Conservation (phyloP, 2,797 vertebrate genomes). For the Florisuga fusca region DNA sequence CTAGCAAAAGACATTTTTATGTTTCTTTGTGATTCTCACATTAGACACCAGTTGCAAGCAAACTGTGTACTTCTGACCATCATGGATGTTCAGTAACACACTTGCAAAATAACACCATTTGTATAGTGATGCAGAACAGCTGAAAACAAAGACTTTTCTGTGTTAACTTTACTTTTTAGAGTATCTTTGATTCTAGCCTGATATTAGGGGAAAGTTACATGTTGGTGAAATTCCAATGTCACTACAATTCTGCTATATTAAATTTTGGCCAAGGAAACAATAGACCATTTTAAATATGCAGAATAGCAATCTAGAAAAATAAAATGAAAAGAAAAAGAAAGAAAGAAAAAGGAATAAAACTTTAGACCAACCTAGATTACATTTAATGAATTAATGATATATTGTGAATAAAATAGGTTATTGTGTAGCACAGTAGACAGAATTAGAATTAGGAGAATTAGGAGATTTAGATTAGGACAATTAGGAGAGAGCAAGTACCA, state of each 20-base stretch:
- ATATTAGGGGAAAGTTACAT: background rate
- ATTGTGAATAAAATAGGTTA: background rate
- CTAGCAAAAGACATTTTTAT: background rate
- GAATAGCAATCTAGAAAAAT: rapidly evolving
- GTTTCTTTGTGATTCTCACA: background rate
- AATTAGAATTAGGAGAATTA: no score
- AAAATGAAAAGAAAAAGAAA: no score
- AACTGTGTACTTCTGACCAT: background rate
- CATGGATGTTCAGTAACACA: background rate
- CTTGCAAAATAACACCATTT: background rate
- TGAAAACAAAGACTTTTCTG: background rate
- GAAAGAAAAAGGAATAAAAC: background rate
- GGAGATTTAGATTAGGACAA: no score
- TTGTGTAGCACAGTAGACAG: background rate
- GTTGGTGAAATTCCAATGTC: background rate
- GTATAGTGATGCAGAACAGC: background rate
- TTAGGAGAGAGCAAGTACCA: background rate
- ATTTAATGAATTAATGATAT: background rate
- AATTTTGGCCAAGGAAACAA: background rate
- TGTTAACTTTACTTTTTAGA: background rate
- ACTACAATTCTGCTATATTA: background rate
- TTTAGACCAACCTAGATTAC: background rate
- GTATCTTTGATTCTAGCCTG: background rate
- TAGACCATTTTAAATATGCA: background rate
- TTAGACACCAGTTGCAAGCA: background rate